Conservation (phyloP, 2,888 invertebrate species). For the Noctua pronuba region DNA sequence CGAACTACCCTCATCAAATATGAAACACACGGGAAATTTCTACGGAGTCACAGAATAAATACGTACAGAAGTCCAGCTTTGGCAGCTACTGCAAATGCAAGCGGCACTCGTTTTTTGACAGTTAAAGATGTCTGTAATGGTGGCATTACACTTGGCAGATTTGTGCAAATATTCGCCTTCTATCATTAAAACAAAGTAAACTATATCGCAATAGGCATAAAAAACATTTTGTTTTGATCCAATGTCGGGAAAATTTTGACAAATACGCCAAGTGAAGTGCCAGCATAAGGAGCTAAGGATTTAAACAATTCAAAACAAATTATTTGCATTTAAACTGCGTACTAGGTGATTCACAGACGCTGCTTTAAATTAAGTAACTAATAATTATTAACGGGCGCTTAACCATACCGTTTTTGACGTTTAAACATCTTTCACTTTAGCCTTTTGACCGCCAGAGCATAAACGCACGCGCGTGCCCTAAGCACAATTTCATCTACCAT, state of each 20-base stretch:
- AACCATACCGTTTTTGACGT: neutral
- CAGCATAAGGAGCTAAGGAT: neutral
- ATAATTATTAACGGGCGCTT: neutral
- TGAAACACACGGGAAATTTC: slow-evolving; percentile 59
- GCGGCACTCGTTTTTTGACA: neutral
- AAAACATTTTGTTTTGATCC: too few species aligned
- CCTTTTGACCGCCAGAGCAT: neutral
- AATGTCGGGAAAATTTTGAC: too few species aligned
- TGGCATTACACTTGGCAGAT: too few species aligned
- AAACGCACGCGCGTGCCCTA: too few species aligned
- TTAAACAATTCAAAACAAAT: neutral
- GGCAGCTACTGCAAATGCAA: neutral
- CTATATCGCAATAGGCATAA: too few species aligned
- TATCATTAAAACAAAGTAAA: too few species aligned
- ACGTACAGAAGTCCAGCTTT: slow-evolving; percentile 15
- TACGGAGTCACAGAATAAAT: slow-evolving; percentile 12
- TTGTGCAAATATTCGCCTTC: too few species aligned
- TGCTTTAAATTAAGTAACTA: neutral
- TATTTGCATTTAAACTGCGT: neutral
- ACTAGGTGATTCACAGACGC: neutral
- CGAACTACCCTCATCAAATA: slow-evolving; percentile 67
- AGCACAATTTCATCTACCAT: too few species aligned
- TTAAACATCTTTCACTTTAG: neutral
- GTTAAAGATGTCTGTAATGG: neutral
- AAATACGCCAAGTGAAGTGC: too few species aligned